Percentiles rank a stretch among this genome's conserved stretches.
These are phyloP conservation scores for Notoglanidium macrostoma DNA, from an alignment of 2,797 vertebrate species.

Conservation along the genomic window DNA sequence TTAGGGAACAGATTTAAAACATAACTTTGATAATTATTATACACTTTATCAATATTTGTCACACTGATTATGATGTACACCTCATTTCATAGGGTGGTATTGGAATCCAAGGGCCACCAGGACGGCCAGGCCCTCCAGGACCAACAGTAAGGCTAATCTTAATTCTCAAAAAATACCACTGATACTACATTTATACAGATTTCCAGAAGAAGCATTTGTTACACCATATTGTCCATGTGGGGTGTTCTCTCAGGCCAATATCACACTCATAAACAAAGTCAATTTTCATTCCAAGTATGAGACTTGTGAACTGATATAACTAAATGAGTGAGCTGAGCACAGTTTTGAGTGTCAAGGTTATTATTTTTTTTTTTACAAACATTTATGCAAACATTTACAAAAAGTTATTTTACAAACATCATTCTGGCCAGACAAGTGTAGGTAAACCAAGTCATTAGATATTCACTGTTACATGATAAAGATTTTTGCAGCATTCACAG, in stretches of 20 bases:
- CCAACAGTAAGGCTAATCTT: conserved; percentile 51
- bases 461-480: neutral
- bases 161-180: neutral
- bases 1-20: neutral
- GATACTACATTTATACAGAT: too few species aligned
- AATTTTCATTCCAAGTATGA: neutral
- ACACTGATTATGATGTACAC: neutral
- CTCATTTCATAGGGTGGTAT: conserved; percentile 56
- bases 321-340: neutral
- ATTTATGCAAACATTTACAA: neutral
- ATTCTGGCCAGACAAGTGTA: neutral
- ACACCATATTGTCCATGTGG: neutral
- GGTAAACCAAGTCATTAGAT: neutral
- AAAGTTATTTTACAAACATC: neutral
- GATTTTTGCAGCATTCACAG: neutral
- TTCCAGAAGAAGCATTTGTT: neutral
- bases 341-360: neutral
- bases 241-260: neutral
- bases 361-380: neutral
- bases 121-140: conserved; percentile 54
- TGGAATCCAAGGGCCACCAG: conserved; percentile 56
- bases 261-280: neutral
- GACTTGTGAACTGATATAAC: neutral
- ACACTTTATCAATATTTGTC: neutral
- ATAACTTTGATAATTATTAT: neutral